phyloP scores from a whole-genome alignment of 2,113 vertebrate species.

The Oxyura jamaicensis region DNA sequence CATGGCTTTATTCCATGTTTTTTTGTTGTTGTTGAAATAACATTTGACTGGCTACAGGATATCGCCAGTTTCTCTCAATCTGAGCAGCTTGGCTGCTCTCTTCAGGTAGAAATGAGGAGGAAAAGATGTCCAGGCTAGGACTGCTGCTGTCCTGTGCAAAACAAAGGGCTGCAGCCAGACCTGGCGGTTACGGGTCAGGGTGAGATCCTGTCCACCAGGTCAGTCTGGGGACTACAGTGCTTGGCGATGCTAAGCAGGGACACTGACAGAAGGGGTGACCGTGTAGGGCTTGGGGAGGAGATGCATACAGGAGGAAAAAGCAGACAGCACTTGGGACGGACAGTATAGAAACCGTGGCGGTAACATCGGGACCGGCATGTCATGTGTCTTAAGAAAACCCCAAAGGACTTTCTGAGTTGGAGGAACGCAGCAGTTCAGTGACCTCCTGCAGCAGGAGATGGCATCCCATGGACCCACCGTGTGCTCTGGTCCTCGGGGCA shows the following conservation, averaged over 20 bases:
- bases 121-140: no score
- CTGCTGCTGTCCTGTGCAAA: neutral
- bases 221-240: neutral
- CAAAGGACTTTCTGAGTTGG: neutral
- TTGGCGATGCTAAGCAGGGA: neutral
- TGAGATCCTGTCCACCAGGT: no score
- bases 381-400: neutral
- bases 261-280: neutral
- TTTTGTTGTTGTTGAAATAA: neutral
- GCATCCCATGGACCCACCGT: no score
- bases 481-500: no score
- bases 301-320: neutral
- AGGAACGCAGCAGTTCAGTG: neutral
- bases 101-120: neutral
- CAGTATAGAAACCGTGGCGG: accelerated
- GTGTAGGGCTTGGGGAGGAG: neutral
- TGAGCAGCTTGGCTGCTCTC: neutral
- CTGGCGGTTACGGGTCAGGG: no score
- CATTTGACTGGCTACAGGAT: neutral
- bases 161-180: neutral
- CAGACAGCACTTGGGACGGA: accelerated
- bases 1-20: neutral
- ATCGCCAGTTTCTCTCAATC: neutral
- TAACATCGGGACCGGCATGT: accelerated
- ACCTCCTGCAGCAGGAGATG: no score